phyloP scores from a whole-genome alignment of 2,888 invertebrate species.

The Polyploca ridens region DNA sequence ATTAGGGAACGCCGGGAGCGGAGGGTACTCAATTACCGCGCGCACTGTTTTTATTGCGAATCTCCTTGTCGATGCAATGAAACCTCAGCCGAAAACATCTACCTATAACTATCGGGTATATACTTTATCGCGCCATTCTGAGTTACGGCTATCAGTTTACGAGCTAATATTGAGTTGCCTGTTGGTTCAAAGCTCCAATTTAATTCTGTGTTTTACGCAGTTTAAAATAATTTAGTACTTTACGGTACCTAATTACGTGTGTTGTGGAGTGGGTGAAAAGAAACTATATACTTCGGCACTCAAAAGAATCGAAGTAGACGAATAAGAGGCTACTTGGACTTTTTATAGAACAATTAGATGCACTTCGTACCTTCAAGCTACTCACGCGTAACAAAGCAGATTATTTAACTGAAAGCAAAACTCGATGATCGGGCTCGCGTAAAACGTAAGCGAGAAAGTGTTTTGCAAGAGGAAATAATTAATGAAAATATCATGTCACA shows the following conservation, averaged over 20 bases:
- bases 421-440: conserved; percentile 43
- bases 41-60: conserved; percentile 73
- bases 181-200: conserved; percentile 9
- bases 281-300: too few relatives aligned
- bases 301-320: too few relatives aligned
- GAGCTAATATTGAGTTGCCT: conserved; percentile 20
- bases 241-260: too few relatives aligned
- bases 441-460: conserved; percentile 66
- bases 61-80: conserved; percentile 60
- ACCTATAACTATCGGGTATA: not conserved
- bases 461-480: conserved; percentile 55
- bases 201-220: not conserved
- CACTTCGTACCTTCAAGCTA: conserved; percentile 39
- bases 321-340: not conserved
- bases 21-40: conserved; percentile 72
- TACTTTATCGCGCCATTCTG: conserved; percentile 2
- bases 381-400: conserved; percentile 61
- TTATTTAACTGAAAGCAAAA: conserved; percentile 43
- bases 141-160: conserved; percentile 17
- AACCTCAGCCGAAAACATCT: conserved; percentile 44
- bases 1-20: conserved; percentile 77
- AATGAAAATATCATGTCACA: conserved; percentile 44
- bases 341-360: conserved; percentile 29
- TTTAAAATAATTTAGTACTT: too few relatives aligned
- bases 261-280: too few relatives aligned